Conservation (phyloP, 2,888 invertebrate species). For the Drosophila cognata region DNA sequence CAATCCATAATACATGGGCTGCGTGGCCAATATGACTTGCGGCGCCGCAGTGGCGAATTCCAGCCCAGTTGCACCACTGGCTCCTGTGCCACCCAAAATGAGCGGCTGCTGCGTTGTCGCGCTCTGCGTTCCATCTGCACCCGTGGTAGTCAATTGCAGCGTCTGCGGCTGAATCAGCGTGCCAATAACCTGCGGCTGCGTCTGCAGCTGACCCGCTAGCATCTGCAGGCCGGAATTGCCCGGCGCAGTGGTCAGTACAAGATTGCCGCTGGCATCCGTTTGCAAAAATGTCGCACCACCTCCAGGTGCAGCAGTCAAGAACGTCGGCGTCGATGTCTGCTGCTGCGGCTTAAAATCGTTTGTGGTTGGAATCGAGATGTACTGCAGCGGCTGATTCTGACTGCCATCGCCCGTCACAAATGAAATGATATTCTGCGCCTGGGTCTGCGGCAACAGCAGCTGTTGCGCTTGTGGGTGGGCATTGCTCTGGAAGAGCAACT, state of each 20-base stretch:
- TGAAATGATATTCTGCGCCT: constrained; percentile 85
- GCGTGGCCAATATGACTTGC: constrained; percentile 87
- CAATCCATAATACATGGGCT: constrained; percentile 92
- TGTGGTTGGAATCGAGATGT: constrained; percentile 88
- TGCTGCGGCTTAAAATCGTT: constrained; percentile 86
- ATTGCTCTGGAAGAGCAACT: constrained; percentile 74
- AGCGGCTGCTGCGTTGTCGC: constrained; percentile 67
- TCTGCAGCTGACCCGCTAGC: constrained; percentile 86
- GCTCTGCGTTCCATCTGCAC: constrained; percentile 53
- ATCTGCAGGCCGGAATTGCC: constrained; percentile 86
- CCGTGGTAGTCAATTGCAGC: constrained; percentile 87
- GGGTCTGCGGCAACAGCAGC: constrained; percentile 84
- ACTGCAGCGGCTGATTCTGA: constrained; percentile 89
- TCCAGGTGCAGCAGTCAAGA: constrained; percentile 75
- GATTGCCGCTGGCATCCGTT: constrained; percentile 87
- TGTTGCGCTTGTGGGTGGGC: constrained; percentile 62
- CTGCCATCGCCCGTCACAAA: constrained; percentile 83
- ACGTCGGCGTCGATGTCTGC: constrained; percentile 85
- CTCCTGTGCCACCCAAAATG: constrained; percentile 68
- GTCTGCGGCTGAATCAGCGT: constrained; percentile 88
- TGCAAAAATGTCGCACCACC: constrained; percentile 87
- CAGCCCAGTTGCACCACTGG: constrained; percentile 53
- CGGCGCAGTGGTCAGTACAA: constrained; percentile 86
- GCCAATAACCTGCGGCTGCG: constrained; percentile 87
- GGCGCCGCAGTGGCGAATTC: constrained; percentile 82